phyloP scores from a whole-genome alignment of 2,797 vertebrate species.

The Buceros bicornis region DNA sequence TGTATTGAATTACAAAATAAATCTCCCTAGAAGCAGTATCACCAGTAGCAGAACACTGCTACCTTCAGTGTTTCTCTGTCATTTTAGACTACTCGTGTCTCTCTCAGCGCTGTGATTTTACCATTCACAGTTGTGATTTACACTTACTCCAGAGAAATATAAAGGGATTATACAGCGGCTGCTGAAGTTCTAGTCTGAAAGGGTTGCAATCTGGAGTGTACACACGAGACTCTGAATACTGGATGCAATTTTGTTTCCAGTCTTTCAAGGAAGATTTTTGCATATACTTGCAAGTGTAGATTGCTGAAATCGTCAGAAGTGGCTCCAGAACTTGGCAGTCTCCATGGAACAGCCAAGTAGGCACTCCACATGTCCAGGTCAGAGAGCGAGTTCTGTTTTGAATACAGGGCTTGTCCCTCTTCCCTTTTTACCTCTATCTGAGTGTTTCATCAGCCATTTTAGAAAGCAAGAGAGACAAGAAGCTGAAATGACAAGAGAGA shows the following conservation, averaged over 20 bases:
- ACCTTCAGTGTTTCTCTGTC: not conserved
- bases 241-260: not conserved
- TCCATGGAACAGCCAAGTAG: not conserved
- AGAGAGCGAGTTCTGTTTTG: not conserved
- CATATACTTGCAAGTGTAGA: not conserved
- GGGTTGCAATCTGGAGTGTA: not conserved
- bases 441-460: not conserved
- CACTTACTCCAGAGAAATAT: not conserved
- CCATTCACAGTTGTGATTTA: slow-evolving; percentile 20
- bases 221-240: not conserved
- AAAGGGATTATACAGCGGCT: not conserved
- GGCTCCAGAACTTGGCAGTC: slow-evolving; percentile 16
- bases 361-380: not conserved
- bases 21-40: slow-evolving; percentile 22
- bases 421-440: not conserved
- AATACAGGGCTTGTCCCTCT: not conserved
- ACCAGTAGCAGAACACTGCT: slow-evolving; percentile 15
- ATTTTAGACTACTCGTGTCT: not conserved
- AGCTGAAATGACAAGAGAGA: not conserved
- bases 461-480: not conserved
- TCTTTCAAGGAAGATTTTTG: slow-evolving; percentile 42
- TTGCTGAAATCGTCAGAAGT: slow-evolving; percentile 3
- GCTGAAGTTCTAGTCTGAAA: not conserved
- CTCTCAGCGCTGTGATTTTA: not conserved
- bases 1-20: slow-evolving; percentile 50